Evolutionary conservation across 2,113 vertebrate species (phyloP).

Genomic region (Equus quagga): DNA sequence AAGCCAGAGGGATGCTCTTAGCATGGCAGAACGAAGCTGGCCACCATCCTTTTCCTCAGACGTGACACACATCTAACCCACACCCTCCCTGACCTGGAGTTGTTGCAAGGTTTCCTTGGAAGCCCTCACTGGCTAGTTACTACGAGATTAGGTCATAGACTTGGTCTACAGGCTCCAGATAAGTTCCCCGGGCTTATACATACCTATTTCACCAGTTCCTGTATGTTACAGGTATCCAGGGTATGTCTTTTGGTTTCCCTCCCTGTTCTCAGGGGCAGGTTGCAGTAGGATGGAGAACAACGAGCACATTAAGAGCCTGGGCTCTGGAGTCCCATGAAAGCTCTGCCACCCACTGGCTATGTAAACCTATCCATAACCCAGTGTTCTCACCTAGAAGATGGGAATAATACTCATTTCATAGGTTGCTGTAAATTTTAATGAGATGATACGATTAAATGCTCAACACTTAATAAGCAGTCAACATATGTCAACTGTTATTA

Average conservation of each 20-base stretch:
- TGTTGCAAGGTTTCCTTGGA: background rate
- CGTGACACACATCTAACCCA: background rate
- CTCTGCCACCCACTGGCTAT: background rate
- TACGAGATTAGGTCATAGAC: background rate
- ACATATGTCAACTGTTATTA: background rate
- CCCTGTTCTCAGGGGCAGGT: background rate
- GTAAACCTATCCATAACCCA: background rate
- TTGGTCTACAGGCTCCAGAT: background rate
- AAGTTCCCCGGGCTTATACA: background rate
- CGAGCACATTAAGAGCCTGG: background rate
- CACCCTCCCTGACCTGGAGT: background rate
- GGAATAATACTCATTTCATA: background rate
- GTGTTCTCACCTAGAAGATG: background rate
- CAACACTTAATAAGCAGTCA: background rate
- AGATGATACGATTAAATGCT: background rate
- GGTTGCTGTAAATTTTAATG: background rate
- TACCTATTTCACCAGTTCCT: background rate
- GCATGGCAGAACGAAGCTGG: background rate
- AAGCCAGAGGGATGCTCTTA: background rate
- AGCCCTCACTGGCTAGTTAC: background rate
- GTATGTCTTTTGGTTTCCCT: background rate
- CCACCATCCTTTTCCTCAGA: background rate
- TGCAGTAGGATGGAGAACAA: background rate
- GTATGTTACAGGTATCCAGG: background rate
- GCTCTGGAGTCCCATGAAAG: background rate